Percentiles rank a stretch among this genome's conserved stretches.
phyloP scores from a whole-genome alignment of 2,888 invertebrate species.

The Tetragonisca angustula region DNA sequence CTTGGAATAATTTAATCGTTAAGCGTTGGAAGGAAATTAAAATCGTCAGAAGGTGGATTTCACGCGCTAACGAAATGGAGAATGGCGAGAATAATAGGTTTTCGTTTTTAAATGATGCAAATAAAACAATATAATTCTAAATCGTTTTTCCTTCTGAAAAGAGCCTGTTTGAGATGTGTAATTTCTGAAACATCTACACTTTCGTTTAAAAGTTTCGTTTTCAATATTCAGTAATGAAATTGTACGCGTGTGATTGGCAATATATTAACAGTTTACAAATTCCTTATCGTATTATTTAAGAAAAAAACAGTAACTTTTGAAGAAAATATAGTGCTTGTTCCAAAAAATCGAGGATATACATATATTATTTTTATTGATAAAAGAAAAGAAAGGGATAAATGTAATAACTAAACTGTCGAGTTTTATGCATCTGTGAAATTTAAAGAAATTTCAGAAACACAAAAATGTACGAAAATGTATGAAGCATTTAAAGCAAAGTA shows the following conservation, averaged over 20 bases:
- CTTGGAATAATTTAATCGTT: neutral
- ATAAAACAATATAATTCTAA: too few relatives aligned
- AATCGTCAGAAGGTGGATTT: neutral
- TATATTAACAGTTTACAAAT: too few relatives aligned
- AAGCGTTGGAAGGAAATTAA: neutral
- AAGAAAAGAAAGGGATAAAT: neutral
- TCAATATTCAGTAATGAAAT: too few relatives aligned
- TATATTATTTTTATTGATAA: neutral
- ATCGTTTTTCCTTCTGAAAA: too few relatives aligned
- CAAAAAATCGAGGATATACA: too few relatives aligned
- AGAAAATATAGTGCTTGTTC: too few relatives aligned
- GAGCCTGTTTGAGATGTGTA: neutral
- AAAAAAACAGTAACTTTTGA: too few relatives aligned
- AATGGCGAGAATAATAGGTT: neutral
- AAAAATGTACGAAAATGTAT: neutral
- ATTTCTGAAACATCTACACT: neutral
- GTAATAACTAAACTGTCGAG: neutral
- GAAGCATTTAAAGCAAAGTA: fast-evolving
- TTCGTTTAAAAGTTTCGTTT: too few relatives aligned
- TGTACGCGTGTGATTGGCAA: too few relatives aligned
- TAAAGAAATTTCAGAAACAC: neutral
- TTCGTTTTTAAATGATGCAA: neutral
- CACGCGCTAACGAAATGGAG: neutral
- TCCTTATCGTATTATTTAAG: too few relatives aligned
- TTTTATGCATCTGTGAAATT: neutral